Percentiles rank a stretch among this genome's conserved stretches.
These are phyloP conservation scores for Meteorus colon DNA, from an alignment of 2,888 invertebrate genomes.

Conservation along the genomic window DNA sequence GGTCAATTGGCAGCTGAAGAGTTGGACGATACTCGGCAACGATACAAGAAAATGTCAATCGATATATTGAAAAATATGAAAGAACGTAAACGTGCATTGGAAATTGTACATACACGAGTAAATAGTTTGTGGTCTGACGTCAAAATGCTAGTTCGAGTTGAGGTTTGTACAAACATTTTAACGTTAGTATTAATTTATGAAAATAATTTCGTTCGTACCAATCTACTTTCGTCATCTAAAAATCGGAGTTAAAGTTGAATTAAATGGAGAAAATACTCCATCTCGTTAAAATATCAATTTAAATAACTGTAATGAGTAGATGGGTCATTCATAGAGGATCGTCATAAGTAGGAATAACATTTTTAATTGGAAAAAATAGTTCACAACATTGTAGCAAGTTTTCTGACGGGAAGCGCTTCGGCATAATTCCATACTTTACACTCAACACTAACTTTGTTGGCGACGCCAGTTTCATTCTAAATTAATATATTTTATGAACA, in stretches of 20 bases:
- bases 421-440: too few species aligned
- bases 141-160: conserved; percentile 72
- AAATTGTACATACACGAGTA: conserved; percentile 73
- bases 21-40: conserved; percentile 78
- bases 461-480: too few species aligned
- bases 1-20: conserved; percentile 82
- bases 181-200: neutral
- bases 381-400: too few species aligned
- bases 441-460: too few species aligned
- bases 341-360: too few species aligned
- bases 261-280: neutral
- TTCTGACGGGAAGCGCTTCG: too few species aligned
- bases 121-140: conserved; percentile 71
- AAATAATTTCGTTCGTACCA: too few species aligned
- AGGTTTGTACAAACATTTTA: conserved; percentile 63
- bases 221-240: neutral
- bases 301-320: too few species aligned
- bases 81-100: conserved; percentile 77
- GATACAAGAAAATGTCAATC: conserved; percentile 77
- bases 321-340: too few species aligned
- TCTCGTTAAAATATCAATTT: too few species aligned
- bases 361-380: too few species aligned
- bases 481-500: too few species aligned
- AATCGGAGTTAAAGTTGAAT: neutral
- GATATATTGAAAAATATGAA: conserved; percentile 80